A percentile compares a stretch with the other conserved stretches of the same genome.
These are phyloP conservation scores for Synergus gifuensis DNA, from an alignment of 2,888 invertebrate genomes.

Conservation along the genomic window DNA sequence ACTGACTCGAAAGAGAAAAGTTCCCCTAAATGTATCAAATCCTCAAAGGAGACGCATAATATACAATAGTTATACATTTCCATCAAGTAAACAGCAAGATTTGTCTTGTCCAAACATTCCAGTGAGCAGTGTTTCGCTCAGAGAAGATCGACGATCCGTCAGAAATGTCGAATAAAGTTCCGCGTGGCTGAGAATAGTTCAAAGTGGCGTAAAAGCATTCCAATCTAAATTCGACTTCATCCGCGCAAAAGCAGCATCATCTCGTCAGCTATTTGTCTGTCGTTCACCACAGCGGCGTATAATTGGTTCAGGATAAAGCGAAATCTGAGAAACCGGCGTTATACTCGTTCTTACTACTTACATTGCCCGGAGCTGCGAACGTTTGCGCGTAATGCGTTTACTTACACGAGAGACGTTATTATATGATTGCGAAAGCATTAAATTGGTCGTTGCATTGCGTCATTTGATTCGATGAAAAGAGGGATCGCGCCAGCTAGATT, in stretches of 20 bases:
- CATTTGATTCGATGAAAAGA: conserved; percentile 47
- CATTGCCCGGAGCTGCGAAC: conserved; percentile 50
- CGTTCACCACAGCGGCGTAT: conserved; percentile 49
- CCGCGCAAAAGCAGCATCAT: conserved; percentile 18
- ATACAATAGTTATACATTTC: conserved; percentile 2
- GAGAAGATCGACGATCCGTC: not conserved
- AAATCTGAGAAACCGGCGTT: conserved; percentile 53
- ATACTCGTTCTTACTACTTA: conserved; percentile 42
- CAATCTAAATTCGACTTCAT: conserved; percentile 14
- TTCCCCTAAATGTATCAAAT: not conserved
- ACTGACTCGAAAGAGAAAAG: not conserved
- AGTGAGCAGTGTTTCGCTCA: conserved; percentile 1
- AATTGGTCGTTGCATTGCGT: conserved; percentile 51
- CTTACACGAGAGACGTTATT: conserved; percentile 42
- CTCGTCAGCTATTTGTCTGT: conserved; percentile 18
- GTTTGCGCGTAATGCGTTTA: conserved; percentile 14
- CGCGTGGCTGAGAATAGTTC: not conserved
- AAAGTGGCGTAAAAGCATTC: conserved; percentile 17
- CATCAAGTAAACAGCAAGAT: not conserved
- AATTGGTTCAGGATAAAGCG: conserved; percentile 55
- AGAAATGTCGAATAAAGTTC: conserved; percentile 20
- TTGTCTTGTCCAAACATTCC: conserved; percentile 11
- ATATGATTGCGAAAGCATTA: conserved; percentile 53
- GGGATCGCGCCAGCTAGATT: conserved; percentile 3
- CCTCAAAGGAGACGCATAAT: not conserved